Percentiles rank a stretch among this genome's conserved stretches.
These are phyloP conservation scores for Fukomys damarensis DNA, from an alignment of 2,113 vertebrate species.

Conservation along the genomic window DNA sequence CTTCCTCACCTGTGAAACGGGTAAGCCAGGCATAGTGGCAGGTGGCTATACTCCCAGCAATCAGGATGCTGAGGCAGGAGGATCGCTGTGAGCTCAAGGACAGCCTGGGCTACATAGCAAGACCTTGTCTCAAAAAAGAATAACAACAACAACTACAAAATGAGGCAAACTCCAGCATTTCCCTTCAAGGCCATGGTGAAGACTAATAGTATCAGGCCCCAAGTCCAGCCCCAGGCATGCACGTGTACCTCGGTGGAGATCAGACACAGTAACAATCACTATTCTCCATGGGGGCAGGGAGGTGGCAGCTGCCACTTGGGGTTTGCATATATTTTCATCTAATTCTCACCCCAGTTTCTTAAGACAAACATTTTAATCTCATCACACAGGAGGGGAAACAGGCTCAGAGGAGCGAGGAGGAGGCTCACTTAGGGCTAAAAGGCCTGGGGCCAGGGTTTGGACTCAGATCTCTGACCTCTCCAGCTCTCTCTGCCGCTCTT, in stretches of 20 bases:
- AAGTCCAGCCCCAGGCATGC: fast-evolving
- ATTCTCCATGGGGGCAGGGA: background rate
- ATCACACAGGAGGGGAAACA: background rate
- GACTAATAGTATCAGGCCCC: fast-evolving
- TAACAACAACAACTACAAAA: background rate
- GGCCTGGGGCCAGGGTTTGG: background rate
- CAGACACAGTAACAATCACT: background rate
- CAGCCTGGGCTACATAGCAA: background rate
- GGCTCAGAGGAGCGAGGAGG: background rate
- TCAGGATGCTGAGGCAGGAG: background rate
- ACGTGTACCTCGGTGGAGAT: fast-evolving
- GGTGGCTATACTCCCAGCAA: background rate
- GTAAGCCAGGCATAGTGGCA: background rate
- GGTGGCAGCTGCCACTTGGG: fast-evolving
- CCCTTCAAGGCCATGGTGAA: fast-evolving
- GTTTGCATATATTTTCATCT: background rate
- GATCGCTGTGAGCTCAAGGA: background rate
- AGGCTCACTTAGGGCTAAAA: background rate
- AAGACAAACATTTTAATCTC: background rate
- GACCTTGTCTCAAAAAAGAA: background rate
- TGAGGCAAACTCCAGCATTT: fast-evolving
- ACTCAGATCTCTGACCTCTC: background rate
- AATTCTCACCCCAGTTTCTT: background rate
- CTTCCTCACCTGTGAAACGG: background rate
- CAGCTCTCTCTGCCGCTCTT: background rate